Conservation (phyloP, 2,888 invertebrate species). For the Xestia c-nigrum region DNA sequence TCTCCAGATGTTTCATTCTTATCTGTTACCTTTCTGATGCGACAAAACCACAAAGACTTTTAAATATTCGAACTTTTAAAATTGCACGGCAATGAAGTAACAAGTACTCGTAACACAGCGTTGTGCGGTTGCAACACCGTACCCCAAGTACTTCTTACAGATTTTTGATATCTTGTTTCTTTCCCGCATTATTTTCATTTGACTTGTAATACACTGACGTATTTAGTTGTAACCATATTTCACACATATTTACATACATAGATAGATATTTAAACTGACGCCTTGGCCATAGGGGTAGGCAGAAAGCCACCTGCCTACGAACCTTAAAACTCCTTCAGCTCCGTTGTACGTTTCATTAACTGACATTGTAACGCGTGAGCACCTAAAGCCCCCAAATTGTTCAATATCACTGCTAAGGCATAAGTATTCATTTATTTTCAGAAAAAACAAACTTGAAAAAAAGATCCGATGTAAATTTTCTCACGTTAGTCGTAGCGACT, state of each 20-base stretch:
- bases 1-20: too few relatives aligned
- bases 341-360: not conserved
- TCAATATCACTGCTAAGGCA: not conserved
- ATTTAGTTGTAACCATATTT: not conserved
- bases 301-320: not conserved
- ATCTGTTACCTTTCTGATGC: too few relatives aligned
- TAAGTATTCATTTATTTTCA: not conserved
- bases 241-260: not conserved
- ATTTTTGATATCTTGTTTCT: too few relatives aligned
- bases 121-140: too few relatives aligned
- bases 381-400: not conserved
- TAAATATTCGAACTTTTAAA: too few relatives aligned
- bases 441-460: not conserved
- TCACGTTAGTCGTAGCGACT: slow-evolving; percentile 42
- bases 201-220: not conserved
- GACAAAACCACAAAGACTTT: too few relatives aligned
- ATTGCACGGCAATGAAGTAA: too few relatives aligned
- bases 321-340: not conserved
- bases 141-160: too few relatives aligned
- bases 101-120: too few relatives aligned
- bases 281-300: not conserved
- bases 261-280: not conserved
- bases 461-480: not conserved
- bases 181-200: too few relatives aligned
- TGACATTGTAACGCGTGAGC: not conserved